Evolutionary conservation across 2,113 vertebrate species (phyloP).

Genomic region (Psephotus haematonotus): DNA sequence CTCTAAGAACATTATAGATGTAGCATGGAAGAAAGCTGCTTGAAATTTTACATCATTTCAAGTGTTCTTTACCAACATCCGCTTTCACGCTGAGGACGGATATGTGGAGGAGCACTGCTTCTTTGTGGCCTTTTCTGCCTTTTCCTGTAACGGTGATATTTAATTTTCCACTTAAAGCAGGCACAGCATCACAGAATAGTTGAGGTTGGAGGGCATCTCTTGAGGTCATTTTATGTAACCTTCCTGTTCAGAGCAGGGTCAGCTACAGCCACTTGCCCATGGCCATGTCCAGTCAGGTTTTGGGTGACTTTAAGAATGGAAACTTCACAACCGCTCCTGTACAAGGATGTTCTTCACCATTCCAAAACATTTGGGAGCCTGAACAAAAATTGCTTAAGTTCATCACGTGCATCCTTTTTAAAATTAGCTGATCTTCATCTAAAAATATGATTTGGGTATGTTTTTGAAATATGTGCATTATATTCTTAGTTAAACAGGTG

Average conservation of each 20-base stretch:
- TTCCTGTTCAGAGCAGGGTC: background rate
- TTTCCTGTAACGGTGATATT: background rate
- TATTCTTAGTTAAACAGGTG: background rate
- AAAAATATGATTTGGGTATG: background rate
- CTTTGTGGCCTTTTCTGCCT: background rate
- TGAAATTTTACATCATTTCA: background rate
- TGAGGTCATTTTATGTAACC: background rate
- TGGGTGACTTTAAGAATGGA: background rate
- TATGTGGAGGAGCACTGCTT: background rate
- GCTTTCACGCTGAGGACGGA: background rate
- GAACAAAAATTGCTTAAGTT: background rate
- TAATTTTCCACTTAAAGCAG: constrained; percentile 16
- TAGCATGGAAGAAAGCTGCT: background rate
- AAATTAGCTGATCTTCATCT: background rate
- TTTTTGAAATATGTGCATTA: background rate
- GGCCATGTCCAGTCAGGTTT: background rate
- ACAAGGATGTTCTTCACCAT: background rate
- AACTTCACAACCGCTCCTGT: background rate
- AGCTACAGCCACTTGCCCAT: accelerated
- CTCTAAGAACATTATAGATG: background rate
- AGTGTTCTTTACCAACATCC: background rate
- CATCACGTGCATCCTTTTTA: background rate
- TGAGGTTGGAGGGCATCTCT: background rate
- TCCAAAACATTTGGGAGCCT: background rate
- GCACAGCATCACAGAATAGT: background rate